phyloP scores from a whole-genome alignment of 1,140 invertebrate genomes.

The Watersipora subatra region DNA sequence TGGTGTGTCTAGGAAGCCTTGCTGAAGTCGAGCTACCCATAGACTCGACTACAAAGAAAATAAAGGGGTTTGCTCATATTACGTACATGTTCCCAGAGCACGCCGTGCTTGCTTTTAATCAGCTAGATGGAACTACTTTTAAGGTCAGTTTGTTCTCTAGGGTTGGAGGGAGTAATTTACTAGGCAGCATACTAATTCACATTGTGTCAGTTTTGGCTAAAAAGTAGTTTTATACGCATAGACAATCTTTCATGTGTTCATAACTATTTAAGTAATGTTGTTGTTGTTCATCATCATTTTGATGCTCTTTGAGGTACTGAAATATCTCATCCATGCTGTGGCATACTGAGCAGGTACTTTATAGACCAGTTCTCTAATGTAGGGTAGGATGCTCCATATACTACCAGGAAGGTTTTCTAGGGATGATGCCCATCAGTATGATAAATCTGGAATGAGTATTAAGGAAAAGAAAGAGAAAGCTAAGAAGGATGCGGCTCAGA shows the following conservation, averaged over 20 bases:
- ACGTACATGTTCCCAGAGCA: slow-evolving; percentile 91
- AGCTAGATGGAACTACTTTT: slow-evolving; percentile 75
- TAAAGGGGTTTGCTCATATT: slow-evolving; percentile 86
- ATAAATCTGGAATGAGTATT: slow-evolving; percentile 11
- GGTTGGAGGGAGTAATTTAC: too few species aligned
- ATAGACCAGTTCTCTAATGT: too few species aligned
- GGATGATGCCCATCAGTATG: not conserved
- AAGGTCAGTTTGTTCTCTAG: slow-evolving; percentile 45
- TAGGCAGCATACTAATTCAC: too few species aligned
- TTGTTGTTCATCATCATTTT: too few species aligned
- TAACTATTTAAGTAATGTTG: too few species aligned
- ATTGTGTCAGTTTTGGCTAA: too few species aligned
- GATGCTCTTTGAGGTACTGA: too few species aligned
- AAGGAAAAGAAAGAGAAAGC: slow-evolving; percentile 70
- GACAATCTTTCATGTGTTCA: too few species aligned
- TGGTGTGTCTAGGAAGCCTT: slow-evolving; percentile 55
- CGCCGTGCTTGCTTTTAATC: slow-evolving; percentile 71
- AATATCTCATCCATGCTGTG: too few species aligned
- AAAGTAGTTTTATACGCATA: too few species aligned
- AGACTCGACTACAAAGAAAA: slow-evolving; percentile 63
- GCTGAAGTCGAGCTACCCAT: slow-evolving; percentile 79
- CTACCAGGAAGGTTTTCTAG: slow-evolving; percentile 49
- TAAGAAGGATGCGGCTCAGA: slow-evolving; percentile 54
- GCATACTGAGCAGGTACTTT: too few species aligned
- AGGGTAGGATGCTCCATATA: slow-evolving; percentile 81